Evolutionary conservation across 2,797 vertebrate genomes (phyloP).

Genomic region (Acrossocheilus wenchowensis): DNA sequence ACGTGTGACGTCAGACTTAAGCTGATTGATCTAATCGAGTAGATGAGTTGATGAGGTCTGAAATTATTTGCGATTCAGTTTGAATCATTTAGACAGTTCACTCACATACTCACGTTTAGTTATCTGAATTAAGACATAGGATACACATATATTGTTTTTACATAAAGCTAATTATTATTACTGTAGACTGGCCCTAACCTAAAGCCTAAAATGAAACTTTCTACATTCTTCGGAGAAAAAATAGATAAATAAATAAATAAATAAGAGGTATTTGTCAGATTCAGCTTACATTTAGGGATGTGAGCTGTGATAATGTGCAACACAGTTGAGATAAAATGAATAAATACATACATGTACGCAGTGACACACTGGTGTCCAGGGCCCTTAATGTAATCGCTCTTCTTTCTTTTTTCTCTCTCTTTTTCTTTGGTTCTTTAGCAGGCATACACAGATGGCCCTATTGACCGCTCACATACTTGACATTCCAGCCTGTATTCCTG

Average conservation of each 20-base stretch:
- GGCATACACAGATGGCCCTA: constrained; percentile 68
- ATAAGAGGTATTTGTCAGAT: too few relatives aligned
- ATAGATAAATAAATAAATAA: too few relatives aligned
- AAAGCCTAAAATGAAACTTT: constrained; percentile 3
- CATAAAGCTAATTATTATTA: background rate
- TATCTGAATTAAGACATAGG: background rate
- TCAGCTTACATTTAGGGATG: background rate
- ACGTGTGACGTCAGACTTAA: background rate
- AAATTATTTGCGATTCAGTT: background rate
- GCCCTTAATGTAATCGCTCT: background rate
- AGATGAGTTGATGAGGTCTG: background rate
- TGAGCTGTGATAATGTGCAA: background rate
- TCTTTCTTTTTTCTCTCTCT: background rate
- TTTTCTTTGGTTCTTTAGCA: constrained; percentile 29
- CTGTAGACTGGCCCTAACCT: background rate
- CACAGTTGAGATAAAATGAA: background rate
- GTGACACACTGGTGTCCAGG: background rate
- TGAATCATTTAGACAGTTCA: background rate
- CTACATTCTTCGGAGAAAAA: background rate
- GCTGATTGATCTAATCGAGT: background rate
- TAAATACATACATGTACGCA: background rate
- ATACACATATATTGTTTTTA: background rate
- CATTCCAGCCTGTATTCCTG: constrained; percentile 81
- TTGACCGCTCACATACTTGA: constrained; percentile 80
- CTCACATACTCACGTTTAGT: background rate